Conservation (phyloP, 2,797 vertebrate genomes). For the Aeoliscus strigatus region DNA sequence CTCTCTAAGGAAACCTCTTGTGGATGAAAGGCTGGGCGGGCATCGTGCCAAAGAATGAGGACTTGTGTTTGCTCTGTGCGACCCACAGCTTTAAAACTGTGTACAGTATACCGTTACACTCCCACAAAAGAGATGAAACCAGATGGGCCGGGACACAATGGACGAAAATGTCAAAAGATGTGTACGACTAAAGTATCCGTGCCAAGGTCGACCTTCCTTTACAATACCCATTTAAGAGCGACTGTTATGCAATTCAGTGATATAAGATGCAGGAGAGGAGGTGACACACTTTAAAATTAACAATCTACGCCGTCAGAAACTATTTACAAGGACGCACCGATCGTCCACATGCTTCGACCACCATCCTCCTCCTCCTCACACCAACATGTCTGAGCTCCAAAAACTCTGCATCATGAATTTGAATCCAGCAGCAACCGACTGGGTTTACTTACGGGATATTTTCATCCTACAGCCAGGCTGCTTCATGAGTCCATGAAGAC, state of each 20-base stretch:
- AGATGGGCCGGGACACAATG: conserved; percentile 38
- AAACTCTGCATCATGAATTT: conserved; percentile 31
- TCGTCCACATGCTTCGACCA: too few species aligned
- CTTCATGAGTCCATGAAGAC: conserved; percentile 50
- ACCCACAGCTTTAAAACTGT: conserved; percentile 53
- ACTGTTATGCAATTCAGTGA: too few species aligned
- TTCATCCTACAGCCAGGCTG: conserved; percentile 61
- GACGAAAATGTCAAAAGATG: conserved; percentile 37
- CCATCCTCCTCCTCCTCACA: too few species aligned
- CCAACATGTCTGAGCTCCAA: too few species aligned
- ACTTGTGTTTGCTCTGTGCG: conserved; percentile 54
- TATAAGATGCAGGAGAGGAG: too few species aligned
- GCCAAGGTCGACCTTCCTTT: conserved; percentile 17
- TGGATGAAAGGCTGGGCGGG: conserved; percentile 64
- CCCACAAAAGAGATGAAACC: conserved; percentile 53
- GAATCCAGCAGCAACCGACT: conserved; percentile 15
- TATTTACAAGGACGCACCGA: too few species aligned
- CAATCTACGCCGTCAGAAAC: too few species aligned
- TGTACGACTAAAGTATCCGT: conserved; percentile 22
- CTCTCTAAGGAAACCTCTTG: conserved; percentile 63
- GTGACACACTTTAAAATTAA: too few species aligned
- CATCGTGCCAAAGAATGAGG: conserved; percentile 55
- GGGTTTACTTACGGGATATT: conserved; percentile 69
- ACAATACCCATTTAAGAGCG: too few species aligned
- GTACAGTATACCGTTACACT: conserved; percentile 61